Base-by-base conservation (phyloP, 1,140 invertebrate species). In the Caenorhabditis remanei region DNA sequence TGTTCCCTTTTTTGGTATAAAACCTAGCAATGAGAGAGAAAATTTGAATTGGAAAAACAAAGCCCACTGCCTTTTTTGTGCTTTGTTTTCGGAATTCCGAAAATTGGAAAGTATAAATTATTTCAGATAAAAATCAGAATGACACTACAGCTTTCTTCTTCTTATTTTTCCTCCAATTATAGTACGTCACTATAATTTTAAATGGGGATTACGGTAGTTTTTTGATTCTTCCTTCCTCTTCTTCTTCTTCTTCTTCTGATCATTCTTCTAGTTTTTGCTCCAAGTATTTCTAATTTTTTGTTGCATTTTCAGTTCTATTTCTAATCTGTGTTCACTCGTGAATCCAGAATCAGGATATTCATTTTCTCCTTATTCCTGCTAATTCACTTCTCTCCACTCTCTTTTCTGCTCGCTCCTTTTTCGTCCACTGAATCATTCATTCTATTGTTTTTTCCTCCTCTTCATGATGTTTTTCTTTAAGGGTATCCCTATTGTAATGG, bases 401-500 rank as follows among this genome's bases (percentile, higher is more conserved):
- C 46, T 8, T 46, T 53, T 6, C 11, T 24, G 50, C 14, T 24
- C 41, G 21, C 24, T 71, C 4, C 0, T 16, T 71, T 46, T 46
- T n/a, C 16, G 43, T n/a, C 43, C 24, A 19, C 46, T 79, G 46
- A 79, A 79, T 50, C 46, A 79, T 50, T 24, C 71, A 79, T 50
- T 43, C 13, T 71, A 71, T 71, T 71, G 40, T 19, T 63, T 71
- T 79, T 53, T 79, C 67, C 9, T 67, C 13, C 9, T 67, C 13
- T 67, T 11, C 61, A 63, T 63, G 21, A 63, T 63, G 24, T 63
- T 63, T 63, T 63, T 63, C 61, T 21, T 79, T 79, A 24, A 79
- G 71, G 71, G 71, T 79, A 50, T 71, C 40, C 65, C 11, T 71
- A 32, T 71, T 41, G 11, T 50, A 50, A 79, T 79, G 71, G 71